phyloP scores from a whole-genome alignment of 2,888 invertebrate species.

The Esperia sulphurella region DNA sequence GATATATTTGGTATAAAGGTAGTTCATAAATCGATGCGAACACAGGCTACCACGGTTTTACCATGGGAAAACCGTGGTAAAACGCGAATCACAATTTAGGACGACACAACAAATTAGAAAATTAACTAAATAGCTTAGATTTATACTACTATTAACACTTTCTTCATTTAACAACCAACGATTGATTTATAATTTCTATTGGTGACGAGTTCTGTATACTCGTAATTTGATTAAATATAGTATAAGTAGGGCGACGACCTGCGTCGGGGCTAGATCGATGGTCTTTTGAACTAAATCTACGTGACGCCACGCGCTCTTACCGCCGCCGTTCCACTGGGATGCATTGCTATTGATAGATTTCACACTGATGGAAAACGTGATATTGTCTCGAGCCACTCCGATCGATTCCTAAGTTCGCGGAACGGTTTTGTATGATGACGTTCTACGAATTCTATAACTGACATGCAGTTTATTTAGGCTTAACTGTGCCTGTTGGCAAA shows the following conservation, averaged over 20 bases:
- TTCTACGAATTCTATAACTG: constrained; percentile 5
- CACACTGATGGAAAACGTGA: constrained; percentile 66
- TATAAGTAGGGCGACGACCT: constrained; percentile 55
- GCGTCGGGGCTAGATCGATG: constrained; percentile 39
- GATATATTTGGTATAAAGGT: too few relatives aligned
- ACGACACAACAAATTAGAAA: too few relatives aligned
- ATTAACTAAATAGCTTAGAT: too few relatives aligned
- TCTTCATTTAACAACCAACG: too few relatives aligned
- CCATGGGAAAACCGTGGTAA: too few relatives aligned
- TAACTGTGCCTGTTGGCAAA: background rate
- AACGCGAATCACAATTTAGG: too few relatives aligned
- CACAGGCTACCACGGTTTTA: too few relatives aligned
- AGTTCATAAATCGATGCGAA: too few relatives aligned
- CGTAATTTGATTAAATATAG: constrained; percentile 63
- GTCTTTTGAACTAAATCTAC: constrained; percentile 57
- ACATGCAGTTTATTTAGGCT: background rate
- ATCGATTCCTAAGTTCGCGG: constrained; percentile 46
- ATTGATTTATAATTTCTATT: constrained; percentile 30
- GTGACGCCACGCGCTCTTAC: constrained; percentile 62
- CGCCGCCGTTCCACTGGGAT: constrained; percentile 52
- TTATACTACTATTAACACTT: too few relatives aligned
- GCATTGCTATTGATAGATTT: constrained; percentile 56
- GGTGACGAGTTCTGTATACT: constrained; percentile 42
- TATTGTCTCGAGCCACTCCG: constrained; percentile 53
- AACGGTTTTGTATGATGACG: constrained; percentile 37